Percentiles rank a stretch among this genome's conserved stretches.
phyloP scores from a whole-genome alignment of 2,113 vertebrate genomes.

The Peucedramus taeniatus region DNA sequence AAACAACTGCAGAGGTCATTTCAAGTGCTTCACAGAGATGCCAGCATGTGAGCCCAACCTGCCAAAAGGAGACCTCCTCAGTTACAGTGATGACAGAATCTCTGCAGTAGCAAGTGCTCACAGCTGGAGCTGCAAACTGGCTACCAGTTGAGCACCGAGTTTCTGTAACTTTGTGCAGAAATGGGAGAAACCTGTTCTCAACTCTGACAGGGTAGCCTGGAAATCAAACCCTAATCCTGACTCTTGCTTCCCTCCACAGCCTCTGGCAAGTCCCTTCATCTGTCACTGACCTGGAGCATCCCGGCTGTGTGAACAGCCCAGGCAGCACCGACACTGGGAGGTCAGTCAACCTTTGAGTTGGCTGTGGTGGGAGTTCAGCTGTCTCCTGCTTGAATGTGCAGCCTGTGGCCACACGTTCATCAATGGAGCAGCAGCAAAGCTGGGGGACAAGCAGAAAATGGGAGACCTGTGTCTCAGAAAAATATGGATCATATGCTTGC shows the following conservation, averaged over 20 bases:
- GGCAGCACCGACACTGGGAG: background rate
- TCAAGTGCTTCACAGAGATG: background rate
- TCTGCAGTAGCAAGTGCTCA: background rate
- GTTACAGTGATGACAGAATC: background rate
- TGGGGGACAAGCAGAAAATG: background rate
- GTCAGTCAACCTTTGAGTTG: background rate
- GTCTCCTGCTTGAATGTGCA: background rate
- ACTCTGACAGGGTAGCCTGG: background rate
- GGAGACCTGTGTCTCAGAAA: background rate
- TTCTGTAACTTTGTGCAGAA: background rate
- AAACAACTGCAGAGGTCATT: background rate
- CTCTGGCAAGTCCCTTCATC: background rate
- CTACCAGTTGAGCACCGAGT: background rate
- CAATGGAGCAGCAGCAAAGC: background rate
- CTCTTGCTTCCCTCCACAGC: background rate
- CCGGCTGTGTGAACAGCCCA: background rate
- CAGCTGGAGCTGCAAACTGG: background rate
- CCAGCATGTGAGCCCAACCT: background rate
- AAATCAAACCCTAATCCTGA: background rate
- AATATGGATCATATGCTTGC: background rate
- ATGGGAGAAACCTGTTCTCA: background rate
- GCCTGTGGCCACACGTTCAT: rapidly evolving
- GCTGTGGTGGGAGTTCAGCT: background rate
- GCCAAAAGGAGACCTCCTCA: background rate
- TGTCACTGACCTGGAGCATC: background rate